Evolutionary conservation across 2,888 invertebrate genomes (phyloP), one percentile per base, ranked within the genome.

Genomic region (Slavum lentiscoides): DNA sequence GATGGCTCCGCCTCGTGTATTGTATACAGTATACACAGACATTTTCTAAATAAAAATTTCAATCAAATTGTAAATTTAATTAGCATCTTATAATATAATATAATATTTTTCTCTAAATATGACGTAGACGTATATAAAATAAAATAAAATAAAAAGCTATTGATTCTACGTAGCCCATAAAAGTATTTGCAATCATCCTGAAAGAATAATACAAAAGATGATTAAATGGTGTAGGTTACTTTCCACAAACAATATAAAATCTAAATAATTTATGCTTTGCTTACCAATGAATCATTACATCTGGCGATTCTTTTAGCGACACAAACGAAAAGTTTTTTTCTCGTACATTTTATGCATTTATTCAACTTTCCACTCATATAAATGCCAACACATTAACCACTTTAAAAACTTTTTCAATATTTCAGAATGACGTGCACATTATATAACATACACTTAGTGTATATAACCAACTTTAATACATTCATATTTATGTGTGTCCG

Each of bases 331-430:
- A 67, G 58, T 75, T 67, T 67, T 74, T 37, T 58, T 58, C 23
- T 17, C 15, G 30, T 58, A 58, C 58, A 67, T 43, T 66, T 66
- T 67, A 67, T 58, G 66, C 39, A 67, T 75, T 67, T 75, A 67
- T 75, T 75, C 67, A 43, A 23, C 66, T 67, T 23, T 9, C 8
- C 21, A 15, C 23, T 75, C 19, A 9, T 49, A 61, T 43, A 73
- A 43, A 73, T 49, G 61, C 59, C 49, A 73, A 73, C 59, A 43
- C 73, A 61, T 73, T 73, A 73, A 73, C 61, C 61, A 30, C 43
- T 75, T 58, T 66, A 58, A 67, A 67, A 75, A 75, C 66, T 75
- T 75, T 75, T 58, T 67, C 75, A 58, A 75, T 75, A 75, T 58
- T 67, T 75, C 58, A 67, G 58, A 23, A 7, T 43, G 37, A 39